phyloP scores from a whole-genome alignment of 2,888 invertebrate species.

The Neuroscelio doddi region DNA sequence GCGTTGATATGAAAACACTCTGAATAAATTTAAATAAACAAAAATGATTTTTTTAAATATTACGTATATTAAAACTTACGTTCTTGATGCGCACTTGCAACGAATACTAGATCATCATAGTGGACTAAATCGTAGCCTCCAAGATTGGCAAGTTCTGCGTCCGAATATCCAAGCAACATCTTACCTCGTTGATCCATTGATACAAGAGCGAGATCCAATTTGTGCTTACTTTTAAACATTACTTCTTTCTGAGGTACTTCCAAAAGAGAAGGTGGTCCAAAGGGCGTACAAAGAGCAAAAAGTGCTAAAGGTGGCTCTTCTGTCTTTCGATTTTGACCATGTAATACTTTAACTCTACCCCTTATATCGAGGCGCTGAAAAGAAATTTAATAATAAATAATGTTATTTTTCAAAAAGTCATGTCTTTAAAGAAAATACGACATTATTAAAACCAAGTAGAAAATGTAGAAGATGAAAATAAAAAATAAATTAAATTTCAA shows the following conservation, averaged over 20 bases:
- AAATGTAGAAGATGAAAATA: no score
- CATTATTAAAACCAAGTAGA: slow-evolving; percentile 18
- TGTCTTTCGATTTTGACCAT: slow-evolving; percentile 95
- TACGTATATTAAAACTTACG: slow-evolving; percentile 79
- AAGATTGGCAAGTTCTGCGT: slow-evolving; percentile 90
- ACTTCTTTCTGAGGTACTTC: slow-evolving; percentile 99
- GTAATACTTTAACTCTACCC: slow-evolving; percentile 95
- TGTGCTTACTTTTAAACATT: slow-evolving; percentile 99
- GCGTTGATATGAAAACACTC: no score
- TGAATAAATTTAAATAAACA: background rate
- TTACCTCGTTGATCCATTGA: slow-evolving; percentile 99
- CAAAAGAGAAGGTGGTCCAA: slow-evolving; percentile 96
- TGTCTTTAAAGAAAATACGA: no score
- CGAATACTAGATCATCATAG: slow-evolving; percentile 97
- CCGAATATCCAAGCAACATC: slow-evolving; percentile 94
- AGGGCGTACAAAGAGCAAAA: slow-evolving; percentile 98
- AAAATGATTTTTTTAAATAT: background rate
- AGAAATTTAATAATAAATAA: slow-evolving; percentile 20
- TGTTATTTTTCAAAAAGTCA: no score
- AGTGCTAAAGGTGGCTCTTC: slow-evolving; percentile 95
- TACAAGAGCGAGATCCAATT: slow-evolving; percentile 94
- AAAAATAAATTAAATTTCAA: slow-evolving; percentile 10
- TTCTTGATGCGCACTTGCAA: slow-evolving; percentile 99
- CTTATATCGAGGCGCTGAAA: slow-evolving; percentile 96
- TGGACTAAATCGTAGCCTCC: slow-evolving; percentile 99